phyloP scores from a whole-genome alignment of 2,888 invertebrate genomes.

The Eupithecia insigniata region DNA sequence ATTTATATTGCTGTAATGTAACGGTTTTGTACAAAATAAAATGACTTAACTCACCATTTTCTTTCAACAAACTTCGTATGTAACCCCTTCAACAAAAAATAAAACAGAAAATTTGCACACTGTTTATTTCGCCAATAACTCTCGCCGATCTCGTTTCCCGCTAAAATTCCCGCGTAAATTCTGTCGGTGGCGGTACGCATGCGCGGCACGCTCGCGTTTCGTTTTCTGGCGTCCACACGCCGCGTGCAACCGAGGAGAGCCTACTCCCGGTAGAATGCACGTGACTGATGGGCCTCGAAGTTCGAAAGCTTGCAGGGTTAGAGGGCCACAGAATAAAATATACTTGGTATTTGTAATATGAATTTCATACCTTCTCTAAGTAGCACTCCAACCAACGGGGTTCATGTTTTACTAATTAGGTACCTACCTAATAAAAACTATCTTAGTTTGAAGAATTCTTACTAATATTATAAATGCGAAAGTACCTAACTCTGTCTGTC shows the following conservation, averaged over 20 bases:
- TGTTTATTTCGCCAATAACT: neutral
- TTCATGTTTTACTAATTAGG: too few relatives aligned
- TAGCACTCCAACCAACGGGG: too few relatives aligned
- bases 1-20: too few relatives aligned
- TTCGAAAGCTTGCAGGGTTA: slow-evolving; percentile 69
- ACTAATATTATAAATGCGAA: too few relatives aligned
- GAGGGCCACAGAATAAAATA: slow-evolving; percentile 9
- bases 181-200: slow-evolving; percentile 55
- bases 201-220: slow-evolving; percentile 70
- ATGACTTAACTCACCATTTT: slow-evolving; percentile 20
- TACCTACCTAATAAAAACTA: too few relatives aligned
- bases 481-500: too few relatives aligned
- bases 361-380: too few relatives aligned
- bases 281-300: slow-evolving; percentile 50
- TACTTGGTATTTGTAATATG: neutral
- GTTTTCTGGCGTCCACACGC: slow-evolving; percentile 59
- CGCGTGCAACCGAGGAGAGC: neutral
- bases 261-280: slow-evolving; percentile 57
- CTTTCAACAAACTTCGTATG: neutral
- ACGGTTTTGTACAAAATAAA: too few relatives aligned
- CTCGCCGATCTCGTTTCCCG: neutral
- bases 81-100: neutral
- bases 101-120: neutral
- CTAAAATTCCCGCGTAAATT: slow-evolving; percentile 63
- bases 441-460: too few relatives aligned